Conservation (phyloP, 2,113 vertebrate genomes). For the Engraulis encrasicolus region DNA sequence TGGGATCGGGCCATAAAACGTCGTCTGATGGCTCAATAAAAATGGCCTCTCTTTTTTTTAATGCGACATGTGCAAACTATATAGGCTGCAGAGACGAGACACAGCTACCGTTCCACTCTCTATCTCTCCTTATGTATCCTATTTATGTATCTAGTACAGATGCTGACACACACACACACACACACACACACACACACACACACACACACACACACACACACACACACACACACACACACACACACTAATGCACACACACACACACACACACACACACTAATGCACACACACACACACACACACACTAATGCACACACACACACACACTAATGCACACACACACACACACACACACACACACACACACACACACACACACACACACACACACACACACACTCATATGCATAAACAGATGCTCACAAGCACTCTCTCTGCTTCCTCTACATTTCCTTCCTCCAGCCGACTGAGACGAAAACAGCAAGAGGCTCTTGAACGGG, state of each 20-base stretch:
- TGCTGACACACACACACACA: background rate
- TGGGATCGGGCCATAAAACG: too few species aligned
- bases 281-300: background rate
- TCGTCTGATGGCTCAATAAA: too few species aligned
- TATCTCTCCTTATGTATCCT: too few species aligned
- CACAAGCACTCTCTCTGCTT: background rate
- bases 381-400: background rate
- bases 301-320: too few species aligned
- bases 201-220: background rate
- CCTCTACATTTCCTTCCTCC: background rate
- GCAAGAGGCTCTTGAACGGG: background rate
- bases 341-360: background rate
- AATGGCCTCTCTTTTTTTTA: too few species aligned
- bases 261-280: background rate
- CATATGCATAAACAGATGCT: too few species aligned
- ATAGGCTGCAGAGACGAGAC: too few species aligned
- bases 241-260: background rate
- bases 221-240: slow-evolving; percentile 2
- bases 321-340: background rate
- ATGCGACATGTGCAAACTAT: too few species aligned
- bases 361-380: slow-evolving; percentile 10
- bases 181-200: background rate
- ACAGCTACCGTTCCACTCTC: too few species aligned
- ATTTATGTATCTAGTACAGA: too few species aligned
- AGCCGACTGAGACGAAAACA: background rate